phyloP scores from a whole-genome alignment of 2,888 invertebrate genomes.

The Alcis repandata region DNA sequence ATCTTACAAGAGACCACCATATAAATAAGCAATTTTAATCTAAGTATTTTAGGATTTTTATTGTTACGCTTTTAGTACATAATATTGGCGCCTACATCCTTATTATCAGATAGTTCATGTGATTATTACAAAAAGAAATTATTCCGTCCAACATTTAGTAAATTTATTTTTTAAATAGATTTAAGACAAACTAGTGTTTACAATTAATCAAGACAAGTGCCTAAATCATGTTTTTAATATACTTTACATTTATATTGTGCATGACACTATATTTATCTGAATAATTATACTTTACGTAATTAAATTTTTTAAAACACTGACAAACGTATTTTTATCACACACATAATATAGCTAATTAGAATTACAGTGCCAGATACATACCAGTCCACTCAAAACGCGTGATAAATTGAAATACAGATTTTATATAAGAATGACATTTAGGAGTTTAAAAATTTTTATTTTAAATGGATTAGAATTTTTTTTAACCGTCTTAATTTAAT shows the following conservation, averaged over 20 bases:
- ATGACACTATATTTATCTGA: not conserved
- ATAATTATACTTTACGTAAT: not conserved
- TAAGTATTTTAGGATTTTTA: no score
- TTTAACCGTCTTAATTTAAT: no score
- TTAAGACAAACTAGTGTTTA: slow-evolving; percentile 1
- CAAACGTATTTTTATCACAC: slow-evolving; percentile 3
- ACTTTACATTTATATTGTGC: not conserved
- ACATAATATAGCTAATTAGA: not conserved
- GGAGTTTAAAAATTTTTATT: no score
- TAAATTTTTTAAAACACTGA: not conserved
- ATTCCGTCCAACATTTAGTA: slow-evolving; percentile 8
- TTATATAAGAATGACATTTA: no score
- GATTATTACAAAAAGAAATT: not conserved
- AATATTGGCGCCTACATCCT: not conserved
- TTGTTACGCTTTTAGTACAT: not conserved
- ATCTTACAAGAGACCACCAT: no score
- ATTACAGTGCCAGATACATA: no score
- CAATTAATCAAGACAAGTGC: slow-evolving; percentile 8
- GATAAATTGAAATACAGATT: no score
- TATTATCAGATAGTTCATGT: not conserved
- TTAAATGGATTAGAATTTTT: no score
- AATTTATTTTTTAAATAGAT: slow-evolving; percentile 3
- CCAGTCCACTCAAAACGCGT: no score
- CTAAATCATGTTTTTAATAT: not conserved
- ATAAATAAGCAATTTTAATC: no score